A percentile compares a stretch with the other conserved stretches of the same genome.
These are phyloP conservation scores for Danionella cerebrum DNA, from an alignment of 2,113 vertebrate species.

Conservation along the genomic window DNA sequence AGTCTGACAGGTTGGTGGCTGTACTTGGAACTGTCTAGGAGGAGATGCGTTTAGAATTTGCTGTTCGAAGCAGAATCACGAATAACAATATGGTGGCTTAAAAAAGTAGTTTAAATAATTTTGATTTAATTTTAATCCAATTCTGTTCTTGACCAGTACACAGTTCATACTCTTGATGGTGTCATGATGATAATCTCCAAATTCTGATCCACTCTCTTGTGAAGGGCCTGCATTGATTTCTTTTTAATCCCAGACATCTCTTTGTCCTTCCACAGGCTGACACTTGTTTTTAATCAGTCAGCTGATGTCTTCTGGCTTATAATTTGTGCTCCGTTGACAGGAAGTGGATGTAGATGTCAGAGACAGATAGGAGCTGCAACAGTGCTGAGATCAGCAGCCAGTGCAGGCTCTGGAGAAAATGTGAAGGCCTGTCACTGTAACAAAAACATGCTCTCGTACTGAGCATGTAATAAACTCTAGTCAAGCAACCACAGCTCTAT, in stretches of 20 bases:
- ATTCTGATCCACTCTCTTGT: background rate
- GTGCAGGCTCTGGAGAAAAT: background rate
- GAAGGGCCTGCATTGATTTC: constrained; percentile 58
- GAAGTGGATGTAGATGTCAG: constrained; percentile 59
- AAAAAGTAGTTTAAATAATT: no score
- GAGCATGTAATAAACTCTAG: no score
- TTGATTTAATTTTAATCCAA: no score
- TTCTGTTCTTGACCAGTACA: no score
- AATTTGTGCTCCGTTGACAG: constrained; percentile 71
- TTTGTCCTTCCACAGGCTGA: constrained; percentile 68
- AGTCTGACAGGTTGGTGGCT: no score
- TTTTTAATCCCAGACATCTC: constrained; percentile 67
- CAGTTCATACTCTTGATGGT: no score
- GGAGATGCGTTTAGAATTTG: no score
- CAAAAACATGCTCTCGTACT: background rate
- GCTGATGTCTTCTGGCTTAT: constrained; percentile 61
- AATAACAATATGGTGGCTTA: no score
- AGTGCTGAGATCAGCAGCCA: constrained; percentile 54
- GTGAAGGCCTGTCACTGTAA: background rate
- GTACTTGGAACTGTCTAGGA: no score
- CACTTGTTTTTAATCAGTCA: constrained; percentile 69
- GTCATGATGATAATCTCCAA: no score
- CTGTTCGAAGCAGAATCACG: no score
- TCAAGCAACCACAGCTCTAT: no score
- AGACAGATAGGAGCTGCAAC: constrained; percentile 60